Evolutionary conservation across 2,888 invertebrate species (phyloP), one percentile per base, ranked within the genome.

Genomic region (Hofmannophila pseudospretella): DNA sequence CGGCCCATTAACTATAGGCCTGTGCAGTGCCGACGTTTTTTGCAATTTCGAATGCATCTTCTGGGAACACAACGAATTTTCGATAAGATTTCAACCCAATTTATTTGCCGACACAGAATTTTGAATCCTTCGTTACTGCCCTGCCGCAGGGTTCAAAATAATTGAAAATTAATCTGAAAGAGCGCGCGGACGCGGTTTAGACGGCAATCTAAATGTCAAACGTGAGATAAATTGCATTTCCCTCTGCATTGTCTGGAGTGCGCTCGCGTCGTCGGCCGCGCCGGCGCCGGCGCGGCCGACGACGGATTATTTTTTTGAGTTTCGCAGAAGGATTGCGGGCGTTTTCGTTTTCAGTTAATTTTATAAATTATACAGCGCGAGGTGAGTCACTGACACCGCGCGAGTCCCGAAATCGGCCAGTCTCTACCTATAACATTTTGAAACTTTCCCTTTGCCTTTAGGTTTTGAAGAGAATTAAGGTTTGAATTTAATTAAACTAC

Each of bases 181-280:
- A 4, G 8, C 8, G 23, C n/a, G 23, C 8, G n/a, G 23, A n/a
- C n/a, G 23, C 1, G n/a, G 8, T 23, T 23, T 23, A 23, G 35
- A 36, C 14, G 30, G 10, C 23, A 31, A 36, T 36, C 36, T 36
- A 36, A 25, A 31, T 19, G 36, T 36, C 36, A 31, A 30, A 12
- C 8, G 10, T 12, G 31, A 25, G 36, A 36, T 36, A 25, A 31
- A 36, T 31, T 31, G 30, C 36, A 36, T 22, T 36, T 23, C 19
- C 13, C 8, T 4, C 5, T 4, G 9, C 30, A 30, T 30, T 34
- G 29, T 16, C 9, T 10, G 27, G 19, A 16, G n/a, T n/a, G n/a
- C n/a, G n/a, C n/a, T n/a, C n/a, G n/a, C n/a, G n/a, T n/a, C n/a
- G n/a, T n/a, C n/a, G n/a, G n/a, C n/a, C n/a, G n/a, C n/a, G n/a